A percentile compares a stretch with the other conserved stretches of the same genome.
phyloP scores from a whole-genome alignment of 1,140 invertebrate species.

The Thaumetopoea pityocampa region DNA sequence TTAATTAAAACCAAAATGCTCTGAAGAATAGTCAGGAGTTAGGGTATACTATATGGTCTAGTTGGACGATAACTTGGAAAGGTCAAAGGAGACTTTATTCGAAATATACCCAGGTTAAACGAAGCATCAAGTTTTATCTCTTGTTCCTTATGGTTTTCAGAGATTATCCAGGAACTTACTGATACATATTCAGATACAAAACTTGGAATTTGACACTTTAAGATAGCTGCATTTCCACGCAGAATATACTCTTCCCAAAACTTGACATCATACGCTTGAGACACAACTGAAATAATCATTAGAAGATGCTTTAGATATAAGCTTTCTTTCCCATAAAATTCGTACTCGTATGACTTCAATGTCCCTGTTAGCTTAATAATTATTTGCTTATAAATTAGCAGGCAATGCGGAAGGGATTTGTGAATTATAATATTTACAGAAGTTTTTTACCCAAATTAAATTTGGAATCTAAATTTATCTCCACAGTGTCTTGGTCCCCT shows the following conservation, averaged over 20 bases:
- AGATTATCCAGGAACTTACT: slow-evolving; percentile 86
- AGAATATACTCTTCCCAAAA: slow-evolving; percentile 93
- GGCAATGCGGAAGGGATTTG: no score
- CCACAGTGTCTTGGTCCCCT: slow-evolving; percentile 64
- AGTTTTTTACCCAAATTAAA: slow-evolving; percentile 60
- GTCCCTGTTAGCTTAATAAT: no score
- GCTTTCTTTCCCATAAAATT: no score
- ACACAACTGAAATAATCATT: slow-evolving; percentile 81
- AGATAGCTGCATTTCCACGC: slow-evolving; percentile 89
- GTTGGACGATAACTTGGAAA: no score
- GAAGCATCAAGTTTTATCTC: slow-evolving; percentile 56
- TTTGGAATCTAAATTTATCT: slow-evolving; percentile 59
- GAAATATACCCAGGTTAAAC: slow-evolving; percentile 45
- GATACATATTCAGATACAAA: slow-evolving; percentile 90
- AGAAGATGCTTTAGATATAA: background rate
- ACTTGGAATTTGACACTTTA: slow-evolving; percentile 91
- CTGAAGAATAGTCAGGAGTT: no score
- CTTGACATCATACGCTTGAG: slow-evolving; percentile 90
- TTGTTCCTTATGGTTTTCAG: slow-evolving; percentile 70
- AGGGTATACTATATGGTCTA: no score
- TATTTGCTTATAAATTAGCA: no score
- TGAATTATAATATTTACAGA: background rate
- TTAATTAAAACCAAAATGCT: no score
- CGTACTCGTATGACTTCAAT: no score
- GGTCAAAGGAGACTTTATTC: no score